Percentiles rank a stretch among this genome's conserved stretches.
Evolutionary conservation across 2,888 invertebrate species (phyloP).

Genomic region (Ctena decussata): DNA sequence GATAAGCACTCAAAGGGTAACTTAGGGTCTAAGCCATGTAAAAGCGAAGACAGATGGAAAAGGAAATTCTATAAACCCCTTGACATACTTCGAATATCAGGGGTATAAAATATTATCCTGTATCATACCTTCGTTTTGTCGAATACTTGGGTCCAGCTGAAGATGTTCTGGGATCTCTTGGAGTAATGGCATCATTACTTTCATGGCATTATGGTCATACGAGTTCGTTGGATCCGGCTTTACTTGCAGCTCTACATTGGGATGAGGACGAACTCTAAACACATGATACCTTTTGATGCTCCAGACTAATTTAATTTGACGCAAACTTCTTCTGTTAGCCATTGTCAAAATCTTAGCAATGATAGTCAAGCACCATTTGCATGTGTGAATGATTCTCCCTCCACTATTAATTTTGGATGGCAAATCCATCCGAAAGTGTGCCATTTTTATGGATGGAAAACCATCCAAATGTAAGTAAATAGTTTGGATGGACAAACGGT

Average conservation of each 20-base stretch:
- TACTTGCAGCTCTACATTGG: neutral
- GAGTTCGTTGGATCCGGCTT: slow-evolving; percentile 20
- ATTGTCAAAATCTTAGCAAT: too few species aligned
- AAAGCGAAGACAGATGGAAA: too few species aligned
- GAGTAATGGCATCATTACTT: slow-evolving; percentile 19
- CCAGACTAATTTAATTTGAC: neutral
- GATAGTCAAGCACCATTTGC: too few species aligned
- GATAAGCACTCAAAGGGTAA: too few species aligned
- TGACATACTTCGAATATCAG: neutral
- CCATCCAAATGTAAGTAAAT: neutral
- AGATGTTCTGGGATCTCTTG: neutral
- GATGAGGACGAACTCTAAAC: slow-evolving; percentile 19
- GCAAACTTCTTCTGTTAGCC: neutral
- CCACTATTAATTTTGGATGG: neutral
- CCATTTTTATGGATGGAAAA: neutral
- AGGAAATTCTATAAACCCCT: too few species aligned
- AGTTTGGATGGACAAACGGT: neutral
- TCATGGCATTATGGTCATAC: slow-evolving; percentile 32
- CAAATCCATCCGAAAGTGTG: too few species aligned
- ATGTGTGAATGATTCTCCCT: neutral
- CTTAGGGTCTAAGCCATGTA: too few species aligned
- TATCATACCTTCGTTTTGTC: neutral
- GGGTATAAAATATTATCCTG: too few species aligned
- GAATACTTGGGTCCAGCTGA: neutral
- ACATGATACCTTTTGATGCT: slow-evolving; percentile 37